Base-by-base conservation (phyloP, 2,888 invertebrate genomes). In the Monopis laevigella region DNA sequence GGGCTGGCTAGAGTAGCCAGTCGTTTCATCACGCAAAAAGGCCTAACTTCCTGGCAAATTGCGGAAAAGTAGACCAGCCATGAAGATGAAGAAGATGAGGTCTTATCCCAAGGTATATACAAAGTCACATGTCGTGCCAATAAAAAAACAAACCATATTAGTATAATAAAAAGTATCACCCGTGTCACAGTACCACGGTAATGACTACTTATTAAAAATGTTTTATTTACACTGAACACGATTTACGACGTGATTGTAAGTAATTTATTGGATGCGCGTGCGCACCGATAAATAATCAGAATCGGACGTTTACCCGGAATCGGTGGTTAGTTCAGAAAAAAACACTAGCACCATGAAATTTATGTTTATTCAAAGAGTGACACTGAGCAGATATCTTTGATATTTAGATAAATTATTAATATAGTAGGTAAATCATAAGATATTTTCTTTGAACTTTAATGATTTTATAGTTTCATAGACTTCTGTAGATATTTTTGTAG, bases 201-300 rank as follows among this genome's bases (percentile, higher is more conserved):
- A 46, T 43, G 43, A 45, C 43, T 45, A 35, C 46, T 44, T 43
- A 43, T 45, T 44, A 41, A 39, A 43, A 39, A 39, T 43, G 42
- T 41, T 46, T 48, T 48, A 43, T 47, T 50, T 44, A 46, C 43
- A 35, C 40, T 40, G 38, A 35, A 38, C 42, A 46, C 48, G 47
- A 51, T 50, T 50, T 49, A 50, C 46, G 40, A 44, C 40, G 43
- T 34, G 41, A 43, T 42, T 45, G 32, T 43, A 13, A 16, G 29
- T 42, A 49, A 49, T 52, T 52, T 52, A 49, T 52, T 34, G 39
- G 42, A 45, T 43, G 44, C 26, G 32, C 46, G 24, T 12, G 41
- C 38, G 38, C 41, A 14, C 28, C 42, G 38, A 45, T 51, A 51
- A 51, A 51, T 52, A 47, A 51, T 47, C 46, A 45, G 49, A 36